Conservation (phyloP, 2,113 vertebrate species). For the Talpa occidentalis region DNA sequence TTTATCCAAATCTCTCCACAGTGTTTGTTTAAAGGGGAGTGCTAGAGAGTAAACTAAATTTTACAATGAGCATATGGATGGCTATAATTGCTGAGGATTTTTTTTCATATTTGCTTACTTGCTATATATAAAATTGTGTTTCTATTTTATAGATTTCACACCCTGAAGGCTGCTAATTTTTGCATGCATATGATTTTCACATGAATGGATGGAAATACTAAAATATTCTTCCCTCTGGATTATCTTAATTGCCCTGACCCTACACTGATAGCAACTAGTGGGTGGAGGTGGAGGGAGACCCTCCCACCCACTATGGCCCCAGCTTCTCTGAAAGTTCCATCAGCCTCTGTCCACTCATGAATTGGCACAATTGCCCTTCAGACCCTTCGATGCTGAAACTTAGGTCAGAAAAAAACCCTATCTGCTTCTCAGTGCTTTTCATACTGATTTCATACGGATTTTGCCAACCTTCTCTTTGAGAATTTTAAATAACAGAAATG, state of each 20-base stretch:
- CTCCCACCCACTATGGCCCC: background rate
- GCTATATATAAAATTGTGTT: slow-evolving; percentile 83
- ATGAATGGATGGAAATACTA: slow-evolving; percentile 79
- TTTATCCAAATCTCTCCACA: slow-evolving; percentile 82
- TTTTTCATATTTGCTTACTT: slow-evolving; percentile 78
- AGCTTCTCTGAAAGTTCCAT: background rate
- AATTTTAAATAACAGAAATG: slow-evolving; percentile 25
- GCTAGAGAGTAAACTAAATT: slow-evolving; percentile 80
- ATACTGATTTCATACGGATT: background rate
- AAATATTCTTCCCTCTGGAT: slow-evolving; percentile 68
- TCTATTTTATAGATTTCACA: slow-evolving; percentile 81
- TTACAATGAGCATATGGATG: slow-evolving; percentile 82
- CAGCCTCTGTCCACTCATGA: background rate
- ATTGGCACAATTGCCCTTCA: background rate
- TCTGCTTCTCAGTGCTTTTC: background rate
- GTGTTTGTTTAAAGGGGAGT: slow-evolving; percentile 83
- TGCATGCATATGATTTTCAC: slow-evolving; percentile 81
- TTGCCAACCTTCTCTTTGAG: slow-evolving; percentile 33
- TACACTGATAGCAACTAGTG: slow-evolving; percentile 19
- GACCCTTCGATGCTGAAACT: background rate
- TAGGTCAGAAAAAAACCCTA: background rate
- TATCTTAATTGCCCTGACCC: slow-evolving; percentile 41
- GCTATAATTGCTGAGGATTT: slow-evolving; percentile 77
- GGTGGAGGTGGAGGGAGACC: background rate
- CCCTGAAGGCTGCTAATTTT: slow-evolving; percentile 81